These are phyloP conservation scores for Drosophila neonasuta DNA, from an alignment of 2,888 invertebrate genomes.

Conservation along the genomic window DNA sequence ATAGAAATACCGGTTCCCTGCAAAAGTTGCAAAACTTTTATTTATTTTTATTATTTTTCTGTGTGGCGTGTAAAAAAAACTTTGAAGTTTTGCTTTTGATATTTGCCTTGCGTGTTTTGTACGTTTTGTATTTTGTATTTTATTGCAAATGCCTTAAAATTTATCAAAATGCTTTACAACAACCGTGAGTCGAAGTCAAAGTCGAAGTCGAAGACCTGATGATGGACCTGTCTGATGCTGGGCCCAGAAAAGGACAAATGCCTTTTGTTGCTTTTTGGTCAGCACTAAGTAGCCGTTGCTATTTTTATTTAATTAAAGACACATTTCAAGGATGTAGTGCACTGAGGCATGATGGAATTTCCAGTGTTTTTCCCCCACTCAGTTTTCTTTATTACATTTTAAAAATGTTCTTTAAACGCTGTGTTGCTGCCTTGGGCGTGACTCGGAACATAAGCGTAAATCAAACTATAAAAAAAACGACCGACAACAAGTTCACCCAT, in stretches of 20 bases:
- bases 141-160: constrained; percentile 53
- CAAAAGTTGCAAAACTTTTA: constrained; percentile 57
- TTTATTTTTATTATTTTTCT: constrained; percentile 24
- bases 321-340: constrained; percentile 45
- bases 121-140: constrained; percentile 12
- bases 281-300: constrained; percentile 18
- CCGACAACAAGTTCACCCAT: constrained; percentile 25
- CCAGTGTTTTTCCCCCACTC: neutral
- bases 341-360: constrained; percentile 44
- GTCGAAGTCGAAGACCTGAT: constrained; percentile 11
- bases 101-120: constrained; percentile 19
- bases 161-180: constrained; percentile 32
- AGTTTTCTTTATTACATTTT: constrained; percentile 9
- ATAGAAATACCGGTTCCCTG: constrained; percentile 65
- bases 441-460: constrained; percentile 31
- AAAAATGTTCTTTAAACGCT: constrained; percentile 10
- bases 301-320: constrained; percentile 53
- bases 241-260: constrained; percentile 22
- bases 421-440: constrained; percentile 10
- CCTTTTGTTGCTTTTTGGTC: constrained; percentile 17
- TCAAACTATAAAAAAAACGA: constrained; percentile 39
- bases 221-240: constrained; percentile 23
- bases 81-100: constrained; percentile 37
- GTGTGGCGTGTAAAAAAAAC: constrained; percentile 25
- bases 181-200: neutral